These are phyloP conservation scores for Onychostruthus taczanowskii DNA, from an alignment of 2,113 vertebrate species.

Conservation along the genomic window DNA sequence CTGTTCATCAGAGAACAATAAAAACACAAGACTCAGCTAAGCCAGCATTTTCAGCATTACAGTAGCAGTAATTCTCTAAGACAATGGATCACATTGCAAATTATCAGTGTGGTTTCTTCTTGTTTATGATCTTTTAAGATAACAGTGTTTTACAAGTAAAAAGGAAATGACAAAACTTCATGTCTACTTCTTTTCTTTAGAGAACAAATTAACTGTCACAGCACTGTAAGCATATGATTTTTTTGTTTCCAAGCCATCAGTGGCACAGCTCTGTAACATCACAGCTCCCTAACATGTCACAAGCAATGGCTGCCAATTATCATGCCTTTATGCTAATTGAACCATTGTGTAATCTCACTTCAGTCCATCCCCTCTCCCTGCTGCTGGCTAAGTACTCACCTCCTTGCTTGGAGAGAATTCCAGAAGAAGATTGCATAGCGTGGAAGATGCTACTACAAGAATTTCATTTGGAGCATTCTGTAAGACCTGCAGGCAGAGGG, in stretches of 20 bases:
- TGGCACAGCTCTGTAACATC: background rate
- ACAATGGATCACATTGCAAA: background rate
- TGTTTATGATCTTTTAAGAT: background rate
- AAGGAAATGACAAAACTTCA: background rate
- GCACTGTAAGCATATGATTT: background rate
- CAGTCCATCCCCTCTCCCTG: background rate
- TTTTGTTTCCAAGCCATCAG: background rate
- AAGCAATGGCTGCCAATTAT: background rate
- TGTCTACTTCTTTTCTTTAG: background rate
- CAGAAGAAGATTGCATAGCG: constrained; percentile 96
- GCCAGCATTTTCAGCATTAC: background rate
- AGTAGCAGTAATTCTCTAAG: background rate
- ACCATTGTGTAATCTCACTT: background rate
- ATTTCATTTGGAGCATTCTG: constrained; percentile 99
- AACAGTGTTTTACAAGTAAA: background rate
- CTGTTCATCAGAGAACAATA: background rate
- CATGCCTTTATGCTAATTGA: background rate
- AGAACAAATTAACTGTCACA: background rate
- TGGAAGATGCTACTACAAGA: constrained; percentile 96
- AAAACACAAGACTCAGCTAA: background rate
- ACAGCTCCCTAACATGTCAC: background rate
- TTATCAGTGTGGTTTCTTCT: background rate
- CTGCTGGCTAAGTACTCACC: constrained; percentile 74
- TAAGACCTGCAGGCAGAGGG: constrained; percentile 79
- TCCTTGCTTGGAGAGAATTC: constrained; percentile 99